A percentile compares a stretch with the other conserved stretches of the same genome.
Conservation (phyloP, 1,140 invertebrate species). For the Leptonema lineaticorne region DNA sequence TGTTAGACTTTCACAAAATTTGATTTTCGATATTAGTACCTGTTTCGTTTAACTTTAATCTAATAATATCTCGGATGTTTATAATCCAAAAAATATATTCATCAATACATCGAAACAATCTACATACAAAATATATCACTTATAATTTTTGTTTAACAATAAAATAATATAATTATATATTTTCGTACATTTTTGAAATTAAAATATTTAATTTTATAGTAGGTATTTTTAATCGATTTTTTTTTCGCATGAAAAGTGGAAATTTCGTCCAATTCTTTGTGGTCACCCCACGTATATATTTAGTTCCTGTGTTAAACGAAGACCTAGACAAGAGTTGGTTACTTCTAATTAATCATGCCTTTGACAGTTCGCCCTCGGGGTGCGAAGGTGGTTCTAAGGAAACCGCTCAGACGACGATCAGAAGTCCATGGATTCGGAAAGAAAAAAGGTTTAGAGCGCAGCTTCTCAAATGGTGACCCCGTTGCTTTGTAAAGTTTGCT, state of each 20-base stretch:
- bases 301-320: slow-evolving; percentile 8
- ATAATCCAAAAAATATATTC: too few species aligned
- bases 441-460: neutral
- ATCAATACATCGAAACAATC: too few species aligned
- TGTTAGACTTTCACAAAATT: too few species aligned
- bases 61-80: too few species aligned
- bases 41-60: too few species aligned
- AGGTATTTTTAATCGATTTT: neutral
- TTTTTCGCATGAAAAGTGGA: neutral
- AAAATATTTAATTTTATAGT: too few species aligned
- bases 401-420: neutral
- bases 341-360: slow-evolving; percentile 26
- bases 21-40: too few species aligned
- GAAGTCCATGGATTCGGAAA: neutral
- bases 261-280: neutral
- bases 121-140: too few species aligned
- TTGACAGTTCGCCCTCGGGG: slow-evolving; percentile 16
- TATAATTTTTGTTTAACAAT: too few species aligned
- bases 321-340: neutral
- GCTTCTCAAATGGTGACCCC: slow-evolving; percentile 11
- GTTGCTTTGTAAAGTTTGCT: neutral
- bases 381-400: too few species aligned
- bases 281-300: neutral
- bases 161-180: too few species aligned
- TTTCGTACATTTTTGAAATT: too few species aligned